A percentile compares a stretch with the other conserved stretches of the same genome.
phyloP scores from a whole-genome alignment of 2,888 invertebrate genomes.

The Chironomus riparius region DNA sequence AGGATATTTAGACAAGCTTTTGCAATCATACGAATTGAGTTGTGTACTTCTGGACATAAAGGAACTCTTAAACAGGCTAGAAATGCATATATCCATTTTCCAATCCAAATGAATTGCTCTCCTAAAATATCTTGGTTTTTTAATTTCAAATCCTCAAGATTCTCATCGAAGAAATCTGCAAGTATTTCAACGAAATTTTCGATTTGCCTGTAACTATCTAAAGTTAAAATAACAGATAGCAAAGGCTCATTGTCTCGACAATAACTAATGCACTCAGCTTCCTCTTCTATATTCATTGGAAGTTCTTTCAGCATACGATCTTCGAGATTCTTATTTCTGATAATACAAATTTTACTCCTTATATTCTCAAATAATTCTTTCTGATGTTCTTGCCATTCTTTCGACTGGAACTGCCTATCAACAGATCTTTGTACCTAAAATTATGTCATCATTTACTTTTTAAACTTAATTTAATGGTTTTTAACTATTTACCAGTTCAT shows the following conservation, averaged over 20 bases:
- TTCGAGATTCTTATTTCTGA: constrained; percentile 30
- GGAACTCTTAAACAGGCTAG: constrained; percentile 39
- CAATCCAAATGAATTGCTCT: constrained; percentile 34
- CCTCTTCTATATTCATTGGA: constrained; percentile 31
- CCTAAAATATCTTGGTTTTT: too few species aligned
- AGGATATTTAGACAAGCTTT: constrained; percentile 36
- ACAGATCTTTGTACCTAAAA: background rate
- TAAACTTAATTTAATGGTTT: background rate
- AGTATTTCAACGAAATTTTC: constrained; percentile 37
- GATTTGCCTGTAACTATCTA: constrained; percentile 36
- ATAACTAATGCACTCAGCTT: constrained; percentile 35
- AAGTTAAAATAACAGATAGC: constrained; percentile 35
- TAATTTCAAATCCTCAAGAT: background rate
- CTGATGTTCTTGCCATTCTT: constrained; percentile 38
- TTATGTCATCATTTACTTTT: background rate
- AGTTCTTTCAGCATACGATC: constrained; percentile 19
- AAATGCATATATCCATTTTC: constrained; percentile 39
- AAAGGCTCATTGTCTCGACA: constrained; percentile 36
- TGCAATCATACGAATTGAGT: constrained; percentile 37
- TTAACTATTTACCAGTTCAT: background rate
- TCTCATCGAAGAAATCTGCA: constrained; percentile 35
- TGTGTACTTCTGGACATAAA: constrained; percentile 38
- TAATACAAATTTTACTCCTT: constrained; percentile 31
- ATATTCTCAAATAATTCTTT: constrained; percentile 34
- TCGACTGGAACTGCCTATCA: constrained; percentile 32